Evolutionary conservation across 2,797 vertebrate genomes (phyloP), one percentile per base, ranked within the genome.

Genomic region (Manis javanica): DNA sequence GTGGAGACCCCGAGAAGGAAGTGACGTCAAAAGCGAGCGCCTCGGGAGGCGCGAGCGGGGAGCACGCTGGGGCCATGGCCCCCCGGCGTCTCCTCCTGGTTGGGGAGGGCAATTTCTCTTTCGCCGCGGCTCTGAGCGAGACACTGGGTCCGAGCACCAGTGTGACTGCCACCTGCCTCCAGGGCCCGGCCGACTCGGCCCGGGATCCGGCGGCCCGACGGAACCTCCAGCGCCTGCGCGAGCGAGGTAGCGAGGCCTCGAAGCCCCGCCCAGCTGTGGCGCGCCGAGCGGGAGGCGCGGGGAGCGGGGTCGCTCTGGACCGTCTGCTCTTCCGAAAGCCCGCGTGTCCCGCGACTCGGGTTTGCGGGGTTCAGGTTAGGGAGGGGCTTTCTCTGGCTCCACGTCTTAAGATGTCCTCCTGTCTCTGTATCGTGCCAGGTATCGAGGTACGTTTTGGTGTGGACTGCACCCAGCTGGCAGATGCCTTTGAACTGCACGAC

Each of bases 41-140:
- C 75, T 2, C 29, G 1, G 39, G 42, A 31, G 26, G 13, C 13
- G 6, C 13, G 2, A 57, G 24, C 2, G 0, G 21, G 31, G 7
- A 49, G 31, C 4, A 2, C 0, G 23, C 2, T 18, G 23, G 16
- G 23, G n/a, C 19, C 10, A 98, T 98, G 98, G 90, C 53, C 34
- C 19, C 83, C 57, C 97, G 97, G 81, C 98, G 98, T 39, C 94
- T 99, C 84, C 98, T 99, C 66, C 98, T 99, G 96, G 99, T 99
- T 42, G 99, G 99, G 79, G 99, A 99, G 94, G 99, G 99, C n/a
- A 99, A 99, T 97, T 99, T 99, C 97, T 99, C 99, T 0, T 99
- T 99, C 96, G 99, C 99, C 0, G 99, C 98, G 0, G 97, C 98
- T 13, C 90, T 99, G 19, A 98, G 99, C 78, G 98, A 98, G 91